A percentile compares a stretch with the other conserved stretches of the same genome.
These are phyloP conservation scores for Pachyseris speciosa DNA, from an alignment of 64 coral and sea anemone genomes.

Conservation along the genomic window DNA sequence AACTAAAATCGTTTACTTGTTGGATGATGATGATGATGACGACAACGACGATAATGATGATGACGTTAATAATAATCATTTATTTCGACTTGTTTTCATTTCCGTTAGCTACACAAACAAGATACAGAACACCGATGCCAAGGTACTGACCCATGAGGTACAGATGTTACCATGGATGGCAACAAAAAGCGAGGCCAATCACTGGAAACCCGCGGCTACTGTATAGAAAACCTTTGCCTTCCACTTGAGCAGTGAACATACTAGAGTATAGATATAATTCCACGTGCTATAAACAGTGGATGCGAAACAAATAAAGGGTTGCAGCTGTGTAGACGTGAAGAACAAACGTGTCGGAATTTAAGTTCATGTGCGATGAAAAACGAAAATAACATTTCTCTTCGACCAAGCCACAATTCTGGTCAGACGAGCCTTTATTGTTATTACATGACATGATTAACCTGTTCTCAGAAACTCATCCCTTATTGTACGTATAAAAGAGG, in stretches of 20 bases:
- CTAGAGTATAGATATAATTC: neutral
- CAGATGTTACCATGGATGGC: neutral
- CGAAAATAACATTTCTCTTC: too few relatives aligned
- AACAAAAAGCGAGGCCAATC: neutral
- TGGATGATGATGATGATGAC: too few relatives aligned
- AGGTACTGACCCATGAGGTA: slow-evolving; percentile 55
- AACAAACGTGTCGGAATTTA: too few relatives aligned
- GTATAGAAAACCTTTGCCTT: neutral
- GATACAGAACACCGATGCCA: slow-evolving; percentile 92
- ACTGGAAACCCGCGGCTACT: neutral
- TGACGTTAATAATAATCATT: neutral
- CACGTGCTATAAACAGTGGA: neutral
- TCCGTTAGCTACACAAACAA: slow-evolving; percentile 76
- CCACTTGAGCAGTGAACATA: neutral
- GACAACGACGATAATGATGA: too few relatives aligned
- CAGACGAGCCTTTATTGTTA: too few relatives aligned
- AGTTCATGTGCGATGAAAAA: too few relatives aligned
- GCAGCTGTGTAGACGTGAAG: too few relatives aligned
- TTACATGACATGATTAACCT: neutral
- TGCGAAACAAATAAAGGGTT: neutral
- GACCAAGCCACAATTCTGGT: too few relatives aligned
- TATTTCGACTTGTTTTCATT: neutral
- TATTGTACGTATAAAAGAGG: neutral
- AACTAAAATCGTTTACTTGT: too few relatives aligned
- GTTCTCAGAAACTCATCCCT: neutral